Conservation (phyloP, 2,113 vertebrate species). For the Microcebus murinus region DNA sequence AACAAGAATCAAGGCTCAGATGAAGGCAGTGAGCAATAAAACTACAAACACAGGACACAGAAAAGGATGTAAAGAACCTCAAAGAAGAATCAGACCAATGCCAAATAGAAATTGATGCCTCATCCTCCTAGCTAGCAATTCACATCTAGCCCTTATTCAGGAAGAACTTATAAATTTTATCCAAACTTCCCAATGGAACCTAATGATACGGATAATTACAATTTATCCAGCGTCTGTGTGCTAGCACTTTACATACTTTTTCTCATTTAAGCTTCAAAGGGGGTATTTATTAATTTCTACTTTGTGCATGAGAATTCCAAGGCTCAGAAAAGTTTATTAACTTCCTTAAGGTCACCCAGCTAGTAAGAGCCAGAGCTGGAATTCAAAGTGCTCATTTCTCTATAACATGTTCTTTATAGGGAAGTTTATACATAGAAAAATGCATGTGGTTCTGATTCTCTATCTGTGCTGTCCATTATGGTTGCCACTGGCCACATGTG, state of each 20-base stretch:
- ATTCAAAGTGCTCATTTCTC: background rate
- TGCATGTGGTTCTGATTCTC: background rate
- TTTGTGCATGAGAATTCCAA: slow-evolving; percentile 15
- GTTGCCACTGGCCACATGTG: background rate
- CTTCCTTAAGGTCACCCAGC: background rate
- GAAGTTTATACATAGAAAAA: background rate
- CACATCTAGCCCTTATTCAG: background rate
- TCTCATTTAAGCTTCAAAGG: background rate
- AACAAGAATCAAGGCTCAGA: background rate
- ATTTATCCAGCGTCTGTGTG: background rate
- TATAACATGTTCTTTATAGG: background rate
- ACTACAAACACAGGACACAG: background rate
- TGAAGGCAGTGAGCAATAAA: background rate
- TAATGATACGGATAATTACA: background rate
- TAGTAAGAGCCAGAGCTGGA: background rate
- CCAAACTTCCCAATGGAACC: background rate
- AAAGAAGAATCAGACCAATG: background rate
- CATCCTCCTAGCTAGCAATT: background rate
- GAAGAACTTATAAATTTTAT: background rate
- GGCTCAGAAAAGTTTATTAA: background rate
- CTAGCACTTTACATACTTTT: background rate
- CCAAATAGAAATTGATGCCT: background rate
- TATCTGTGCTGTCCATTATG: too few relatives aligned
- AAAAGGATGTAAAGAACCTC: background rate
- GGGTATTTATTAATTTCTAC: background rate